A percentile compares a stretch with the other conserved stretches of the same genome.
Evolutionary conservation across 2,888 invertebrate genomes (phyloP).

Genomic region (Drosophila quinaria): DNA sequence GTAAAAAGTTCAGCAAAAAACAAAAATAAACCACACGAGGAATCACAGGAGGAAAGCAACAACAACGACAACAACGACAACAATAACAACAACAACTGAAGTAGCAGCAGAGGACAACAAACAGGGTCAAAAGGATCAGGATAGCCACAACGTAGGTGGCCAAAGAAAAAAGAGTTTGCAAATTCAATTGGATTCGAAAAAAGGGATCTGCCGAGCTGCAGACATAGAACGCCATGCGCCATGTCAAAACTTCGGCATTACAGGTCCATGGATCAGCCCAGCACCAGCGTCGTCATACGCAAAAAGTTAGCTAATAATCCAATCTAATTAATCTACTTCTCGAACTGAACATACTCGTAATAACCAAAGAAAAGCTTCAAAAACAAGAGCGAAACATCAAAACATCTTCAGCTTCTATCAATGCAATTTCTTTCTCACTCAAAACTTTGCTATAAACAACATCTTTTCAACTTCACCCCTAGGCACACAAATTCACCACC

Average conservation of each 20-base stretch:
- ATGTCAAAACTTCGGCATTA: constrained; percentile 93
- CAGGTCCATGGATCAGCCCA: constrained; percentile 88
- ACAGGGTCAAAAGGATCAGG: constrained; percentile 5
- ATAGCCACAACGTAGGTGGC: background rate
- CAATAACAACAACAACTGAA: background rate
- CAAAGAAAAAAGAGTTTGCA: background rate
- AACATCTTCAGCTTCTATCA: constrained; percentile 10
- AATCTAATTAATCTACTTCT: constrained; percentile 10
- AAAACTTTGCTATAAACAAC: constrained; percentile 16
- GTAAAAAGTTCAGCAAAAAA: background rate
- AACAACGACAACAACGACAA: background rate
- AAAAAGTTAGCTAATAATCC: constrained; percentile 83
- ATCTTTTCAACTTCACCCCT: constrained; percentile 6
- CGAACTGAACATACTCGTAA: background rate
- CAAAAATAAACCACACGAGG: background rate
- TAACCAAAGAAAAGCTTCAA: background rate
- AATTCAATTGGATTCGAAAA: constrained; percentile 27
- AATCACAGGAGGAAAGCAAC: constrained; percentile 9
- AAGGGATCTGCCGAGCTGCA: constrained; percentile 68
- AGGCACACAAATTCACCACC: constrained; percentile 16
- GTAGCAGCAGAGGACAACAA: background rate
- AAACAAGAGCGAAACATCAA: constrained; percentile 3
- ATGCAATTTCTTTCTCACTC: background rate
- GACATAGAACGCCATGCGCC: constrained; percentile 87
- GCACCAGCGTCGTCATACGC: constrained; percentile 83